Base-by-base conservation (phyloP, 1,140 invertebrate genomes). In the Gryon sp. region DNA sequence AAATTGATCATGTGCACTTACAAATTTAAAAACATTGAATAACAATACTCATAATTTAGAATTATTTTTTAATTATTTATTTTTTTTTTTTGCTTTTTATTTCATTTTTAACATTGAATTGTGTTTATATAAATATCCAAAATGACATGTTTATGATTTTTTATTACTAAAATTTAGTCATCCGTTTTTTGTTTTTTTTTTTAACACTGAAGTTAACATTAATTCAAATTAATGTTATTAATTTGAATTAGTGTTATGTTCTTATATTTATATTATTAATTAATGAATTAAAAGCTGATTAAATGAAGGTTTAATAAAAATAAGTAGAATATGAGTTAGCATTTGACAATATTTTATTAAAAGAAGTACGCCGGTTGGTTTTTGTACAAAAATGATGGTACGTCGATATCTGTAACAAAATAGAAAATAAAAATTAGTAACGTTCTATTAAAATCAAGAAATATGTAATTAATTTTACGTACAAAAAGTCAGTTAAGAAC, bases 311-410 rank as follows among this genome's bases (percentile, higher is more conserved):
- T 11, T 12, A 50, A 34, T 28, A 57, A 57, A 22, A 59, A 45
- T n/a, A 19, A 60, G 40, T 22, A 22, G 12, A 28, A n/a, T n/a
- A n/a, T n/a, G n/a, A n/a, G n/a, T n/a, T 48, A 36, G 6, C 30
- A 46, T 46, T 38, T 68, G 5, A 68, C 30, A 57, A 45, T 40
- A 57, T 59, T 69, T 59, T 69, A 69, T 69, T 69, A 59, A 36
- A 69, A 59, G 41, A 18, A 38, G 2, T 9, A 16, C 4, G 28
- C n/a, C n/a, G n/a, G n/a, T 5, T 38, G 8, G 26, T 24, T 1
- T 57, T 69, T 59, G 26, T 70, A 70, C 48, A 53, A 69, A 11
- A 20, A 14, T 26, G 26, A 57, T 68, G 18, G 9, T 19, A 4
- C 2, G n/a, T 12, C 11, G 12, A 9, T 36, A 69, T 59, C 66